Evolutionary conservation across 2,113 vertebrate species (phyloP), one percentile per base, ranked within the genome.

Genomic region (Corydoras sp.): DNA sequence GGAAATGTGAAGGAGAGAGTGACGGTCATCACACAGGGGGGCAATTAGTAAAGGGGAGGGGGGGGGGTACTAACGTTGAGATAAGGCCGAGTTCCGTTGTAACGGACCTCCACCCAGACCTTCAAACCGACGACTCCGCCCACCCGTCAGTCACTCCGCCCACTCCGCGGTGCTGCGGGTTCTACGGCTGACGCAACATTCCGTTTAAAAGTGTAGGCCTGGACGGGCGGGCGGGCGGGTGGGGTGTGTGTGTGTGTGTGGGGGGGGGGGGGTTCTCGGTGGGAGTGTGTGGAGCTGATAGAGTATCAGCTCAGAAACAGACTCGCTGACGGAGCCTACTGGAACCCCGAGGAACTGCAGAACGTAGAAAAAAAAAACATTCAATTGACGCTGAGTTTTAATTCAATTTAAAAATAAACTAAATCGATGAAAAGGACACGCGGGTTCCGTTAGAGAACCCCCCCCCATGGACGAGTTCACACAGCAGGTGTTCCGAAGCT

Each of bases 221-320:
- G 54, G 54, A 51, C 60, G 29, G 18, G 58, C 13, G 31, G 58
- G n/a, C 3, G 55, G 18, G 18, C 18, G 2, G 18, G 18, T 24
- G 18, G 18, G 18, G 18, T 24, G 18, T 24, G 15, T 31, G n/a
- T 78, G 72, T 75, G 53, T 60, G 2, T 61, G 29, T 53, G 59
- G 49, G 29, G 11, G 43, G 30, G 14, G 59, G 58, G 67, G 18
- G 61, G 29, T 58, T 62, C 50, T 31, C 2, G 0, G n/a, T 30
- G 31, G 13, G 15, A 49, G n/a, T 78, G 72, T 75, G 53, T 60
- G 2, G 1, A 61, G 54, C 31, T 71, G 72, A 78, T 78, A 78
- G 9, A 60, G 3, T 78, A 78, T 75, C 72, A 30, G 51, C 56
- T n/a, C 63, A 54, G 48, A 13, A 71, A 69, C 69, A 58, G 30